Conservation (phyloP, 1,140 invertebrate species). For the Drosophila navojoa region DNA sequence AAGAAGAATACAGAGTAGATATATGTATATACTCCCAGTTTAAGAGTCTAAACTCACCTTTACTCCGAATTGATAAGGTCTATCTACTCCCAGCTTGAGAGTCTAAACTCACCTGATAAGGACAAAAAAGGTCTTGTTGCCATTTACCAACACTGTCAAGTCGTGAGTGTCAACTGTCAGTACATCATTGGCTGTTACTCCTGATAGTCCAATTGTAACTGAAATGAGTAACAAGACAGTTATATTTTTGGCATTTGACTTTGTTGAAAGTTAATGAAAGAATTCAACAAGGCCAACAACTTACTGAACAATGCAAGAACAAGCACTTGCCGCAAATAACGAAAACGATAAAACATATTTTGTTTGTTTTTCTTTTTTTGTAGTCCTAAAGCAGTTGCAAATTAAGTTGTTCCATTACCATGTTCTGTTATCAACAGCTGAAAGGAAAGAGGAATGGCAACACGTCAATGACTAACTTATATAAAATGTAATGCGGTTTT, state of each 20-base stretch:
- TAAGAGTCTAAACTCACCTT: slow-evolving; percentile 33
- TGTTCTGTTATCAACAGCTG: slow-evolving; percentile 5
- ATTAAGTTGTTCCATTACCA: neutral
- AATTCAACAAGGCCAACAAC: neutral
- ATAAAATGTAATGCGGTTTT: no score
- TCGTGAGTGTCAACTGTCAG: slow-evolving; percentile 81
- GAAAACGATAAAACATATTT: slow-evolving; percentile 7
- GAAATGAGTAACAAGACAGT: neutral
- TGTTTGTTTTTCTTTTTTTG: neutral
- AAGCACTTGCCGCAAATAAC: slow-evolving; percentile 13
- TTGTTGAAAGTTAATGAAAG: neutral
- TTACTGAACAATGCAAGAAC: slow-evolving; percentile 29
- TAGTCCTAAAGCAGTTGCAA: slow-evolving; percentile 9
- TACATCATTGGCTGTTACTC: slow-evolving; percentile 25
- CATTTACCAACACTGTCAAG: slow-evolving; percentile 80
- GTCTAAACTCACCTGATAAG: slow-evolving; percentile 40
- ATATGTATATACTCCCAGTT: no score
- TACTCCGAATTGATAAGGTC: slow-evolving; percentile 22
- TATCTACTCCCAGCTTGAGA: no score
- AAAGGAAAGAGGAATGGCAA: neutral
- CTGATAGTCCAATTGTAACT: slow-evolving; percentile 37
- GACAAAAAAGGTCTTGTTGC: slow-evolving; percentile 70
- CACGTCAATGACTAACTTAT: no score
- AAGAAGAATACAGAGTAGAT: no score
- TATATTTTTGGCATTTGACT: neutral